phyloP scores from a whole-genome alignment of 2,797 vertebrate species.

The Chiloscyllium punctatum region DNA sequence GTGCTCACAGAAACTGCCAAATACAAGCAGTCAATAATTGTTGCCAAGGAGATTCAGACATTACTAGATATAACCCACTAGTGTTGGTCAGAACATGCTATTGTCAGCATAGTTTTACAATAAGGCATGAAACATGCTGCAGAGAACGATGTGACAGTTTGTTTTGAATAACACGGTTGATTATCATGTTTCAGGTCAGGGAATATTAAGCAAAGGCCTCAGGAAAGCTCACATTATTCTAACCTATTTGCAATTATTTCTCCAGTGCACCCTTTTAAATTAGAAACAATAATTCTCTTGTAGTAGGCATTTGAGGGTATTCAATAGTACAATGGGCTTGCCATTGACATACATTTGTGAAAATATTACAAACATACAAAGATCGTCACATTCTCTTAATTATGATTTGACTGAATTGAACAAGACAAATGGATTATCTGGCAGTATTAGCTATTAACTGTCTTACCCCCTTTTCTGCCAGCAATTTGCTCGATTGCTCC shows the following conservation, averaged over 20 bases:
- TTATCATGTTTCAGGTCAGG: not conserved
- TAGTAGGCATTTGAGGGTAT: not conserved
- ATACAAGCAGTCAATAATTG: not conserved
- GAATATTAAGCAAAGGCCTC: not conserved
- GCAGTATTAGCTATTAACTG: not conserved
- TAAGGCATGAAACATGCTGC: not conserved
- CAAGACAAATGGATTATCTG: not conserved
- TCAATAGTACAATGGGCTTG: not conserved
- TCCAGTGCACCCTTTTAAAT: not conserved
- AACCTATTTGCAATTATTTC: not conserved
- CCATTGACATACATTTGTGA: not conserved
- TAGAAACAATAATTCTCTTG: not conserved
- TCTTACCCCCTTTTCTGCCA: conserved; percentile 94
- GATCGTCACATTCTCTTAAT: not conserved
- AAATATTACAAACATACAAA: not conserved
- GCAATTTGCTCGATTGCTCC: conserved; percentile 94
- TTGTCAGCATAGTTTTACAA: not conserved
- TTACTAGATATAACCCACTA: not conserved
- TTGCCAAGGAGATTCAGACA: not conserved
- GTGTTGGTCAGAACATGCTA: not conserved
- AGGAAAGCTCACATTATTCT: not conserved
- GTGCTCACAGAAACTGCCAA: not conserved
- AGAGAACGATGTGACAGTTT: not conserved
- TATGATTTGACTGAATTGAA: not conserved
- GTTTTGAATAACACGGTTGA: not conserved